These are phyloP conservation scores for Latheticus oryzae DNA, from an alignment of 2,888 invertebrate species.

Conservation along the genomic window DNA sequence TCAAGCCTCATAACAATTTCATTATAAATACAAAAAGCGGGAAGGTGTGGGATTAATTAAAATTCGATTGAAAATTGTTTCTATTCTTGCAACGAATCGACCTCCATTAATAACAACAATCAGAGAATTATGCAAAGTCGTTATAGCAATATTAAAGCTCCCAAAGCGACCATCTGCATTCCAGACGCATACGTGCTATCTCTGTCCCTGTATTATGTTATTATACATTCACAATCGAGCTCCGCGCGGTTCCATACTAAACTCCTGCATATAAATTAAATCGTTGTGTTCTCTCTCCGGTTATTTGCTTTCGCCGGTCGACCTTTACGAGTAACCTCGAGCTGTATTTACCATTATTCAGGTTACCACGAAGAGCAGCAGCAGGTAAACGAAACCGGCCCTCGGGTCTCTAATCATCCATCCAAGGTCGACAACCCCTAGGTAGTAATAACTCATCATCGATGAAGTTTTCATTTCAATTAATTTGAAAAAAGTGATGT, in stretches of 20 bases:
- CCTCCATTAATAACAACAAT: constrained; percentile 28
- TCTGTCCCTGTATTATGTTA: constrained; percentile 41
- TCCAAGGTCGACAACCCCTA: constrained; percentile 43
- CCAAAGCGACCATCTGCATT: constrained; percentile 33
- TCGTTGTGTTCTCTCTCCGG: constrained; percentile 42
- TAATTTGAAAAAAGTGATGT: constrained; percentile 1
- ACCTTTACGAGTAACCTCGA: constrained; percentile 46
- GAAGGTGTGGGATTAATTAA: constrained; percentile 17
- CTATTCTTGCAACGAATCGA: constrained; percentile 15
- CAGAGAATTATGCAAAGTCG: constrained; percentile 28
- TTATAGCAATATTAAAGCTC: constrained; percentile 29
- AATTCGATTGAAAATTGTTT: constrained; percentile 18
- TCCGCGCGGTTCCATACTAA: constrained; percentile 42
- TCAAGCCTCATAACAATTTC: constrained; percentile 6
- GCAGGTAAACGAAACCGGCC: constrained; percentile 49
- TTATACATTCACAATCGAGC: constrained; percentile 48
- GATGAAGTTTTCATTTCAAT: constrained; percentile 16
- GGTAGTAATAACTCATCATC: constrained; percentile 13
- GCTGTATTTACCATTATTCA: constrained; percentile 46
- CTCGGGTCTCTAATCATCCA: constrained; percentile 36
- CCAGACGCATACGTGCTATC: constrained; percentile 46
- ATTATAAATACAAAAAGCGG: constrained; percentile 10
- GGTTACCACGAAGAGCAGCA: constrained; percentile 45
- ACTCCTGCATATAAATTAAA: constrained; percentile 53
- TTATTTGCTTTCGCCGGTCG: constrained; percentile 47